These are phyloP conservation scores for Drosophila asahinai DNA, from an alignment of 1,140 invertebrate genomes.

Conservation along the genomic window DNA sequence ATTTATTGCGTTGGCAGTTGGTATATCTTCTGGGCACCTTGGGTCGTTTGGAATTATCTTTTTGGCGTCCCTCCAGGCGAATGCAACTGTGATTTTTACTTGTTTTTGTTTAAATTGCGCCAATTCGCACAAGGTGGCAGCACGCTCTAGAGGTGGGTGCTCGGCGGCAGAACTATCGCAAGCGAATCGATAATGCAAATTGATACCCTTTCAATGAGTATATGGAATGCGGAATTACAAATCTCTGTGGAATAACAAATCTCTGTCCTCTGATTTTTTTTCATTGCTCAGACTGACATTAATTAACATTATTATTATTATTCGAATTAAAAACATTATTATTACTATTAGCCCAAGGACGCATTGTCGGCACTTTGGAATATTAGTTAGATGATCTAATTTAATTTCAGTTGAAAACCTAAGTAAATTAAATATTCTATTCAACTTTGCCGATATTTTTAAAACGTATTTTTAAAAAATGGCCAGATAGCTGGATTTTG, in stretches of 20 bases:
- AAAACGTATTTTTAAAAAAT: background rate
- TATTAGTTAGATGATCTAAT: background rate
- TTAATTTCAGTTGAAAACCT: background rate
- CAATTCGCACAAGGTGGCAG: slow-evolving; percentile 50
- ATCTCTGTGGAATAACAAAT: no score
- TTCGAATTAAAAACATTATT: no score
- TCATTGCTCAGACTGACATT: no score
- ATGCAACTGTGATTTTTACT: slow-evolving; percentile 30
- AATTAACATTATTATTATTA: no score
- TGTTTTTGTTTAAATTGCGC: slow-evolving; percentile 67
- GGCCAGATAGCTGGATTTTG: background rate
- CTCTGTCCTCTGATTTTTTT: no score
- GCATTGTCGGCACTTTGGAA: no score
- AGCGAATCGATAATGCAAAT: slow-evolving; percentile 2
- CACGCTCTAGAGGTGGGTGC: slow-evolving; percentile 15
- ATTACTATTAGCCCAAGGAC: no score
- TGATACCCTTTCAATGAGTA: background rate
- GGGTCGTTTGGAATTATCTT: background rate
- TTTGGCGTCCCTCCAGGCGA: slow-evolving; percentile 29
- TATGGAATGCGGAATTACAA: background rate
- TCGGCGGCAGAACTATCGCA: slow-evolving; percentile 1
- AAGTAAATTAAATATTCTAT: background rate
- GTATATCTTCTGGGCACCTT: slow-evolving; percentile 2
- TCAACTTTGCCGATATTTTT: background rate
- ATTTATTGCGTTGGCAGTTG: background rate